A percentile compares a stretch with the other conserved stretches of the same genome.
These are phyloP conservation scores for Trachurus trachurus DNA, from an alignment of 2,797 vertebrate species.

Conservation along the genomic window DNA sequence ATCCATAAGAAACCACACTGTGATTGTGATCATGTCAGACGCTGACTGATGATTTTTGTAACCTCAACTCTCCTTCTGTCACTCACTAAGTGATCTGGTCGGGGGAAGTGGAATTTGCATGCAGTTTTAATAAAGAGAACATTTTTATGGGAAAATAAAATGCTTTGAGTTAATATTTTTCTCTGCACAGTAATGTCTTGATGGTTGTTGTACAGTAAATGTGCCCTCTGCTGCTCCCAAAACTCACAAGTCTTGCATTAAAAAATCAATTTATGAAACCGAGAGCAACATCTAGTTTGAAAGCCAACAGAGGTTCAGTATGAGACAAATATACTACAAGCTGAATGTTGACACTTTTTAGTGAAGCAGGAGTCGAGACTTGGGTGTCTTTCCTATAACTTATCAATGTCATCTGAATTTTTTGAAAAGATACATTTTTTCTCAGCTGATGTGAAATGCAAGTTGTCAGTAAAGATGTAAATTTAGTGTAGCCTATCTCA, in stretches of 20 bases:
- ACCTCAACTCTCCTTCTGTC: constrained; percentile 27
- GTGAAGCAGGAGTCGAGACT: neutral
- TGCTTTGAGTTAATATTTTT: constrained; percentile 2
- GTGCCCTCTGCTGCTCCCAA: neutral
- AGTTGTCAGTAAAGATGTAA: no score
- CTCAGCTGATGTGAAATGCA: no score
- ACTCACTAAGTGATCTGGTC: constrained; percentile 26
- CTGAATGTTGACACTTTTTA: neutral
- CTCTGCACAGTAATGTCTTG: neutral
- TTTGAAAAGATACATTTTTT: neutral
- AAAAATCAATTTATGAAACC: neutral
- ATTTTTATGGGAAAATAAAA: constrained; percentile 69
- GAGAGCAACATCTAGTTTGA: neutral
- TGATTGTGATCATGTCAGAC: constrained; percentile 9
- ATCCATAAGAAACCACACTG: neutral
- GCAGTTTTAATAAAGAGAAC: constrained; percentile 79
- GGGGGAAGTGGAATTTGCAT: constrained; percentile 57
- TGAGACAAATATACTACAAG: neutral
- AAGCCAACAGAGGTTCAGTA: neutral
- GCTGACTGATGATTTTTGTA: constrained; percentile 24
- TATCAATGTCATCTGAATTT: no score
- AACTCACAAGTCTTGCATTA: neutral
- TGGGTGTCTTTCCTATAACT: neutral
- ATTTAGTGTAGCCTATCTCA: no score
- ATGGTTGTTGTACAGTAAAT: neutral